Evolutionary conservation across 2,888 invertebrate species (phyloP).

Genomic region (Cephus runcator): DNA sequence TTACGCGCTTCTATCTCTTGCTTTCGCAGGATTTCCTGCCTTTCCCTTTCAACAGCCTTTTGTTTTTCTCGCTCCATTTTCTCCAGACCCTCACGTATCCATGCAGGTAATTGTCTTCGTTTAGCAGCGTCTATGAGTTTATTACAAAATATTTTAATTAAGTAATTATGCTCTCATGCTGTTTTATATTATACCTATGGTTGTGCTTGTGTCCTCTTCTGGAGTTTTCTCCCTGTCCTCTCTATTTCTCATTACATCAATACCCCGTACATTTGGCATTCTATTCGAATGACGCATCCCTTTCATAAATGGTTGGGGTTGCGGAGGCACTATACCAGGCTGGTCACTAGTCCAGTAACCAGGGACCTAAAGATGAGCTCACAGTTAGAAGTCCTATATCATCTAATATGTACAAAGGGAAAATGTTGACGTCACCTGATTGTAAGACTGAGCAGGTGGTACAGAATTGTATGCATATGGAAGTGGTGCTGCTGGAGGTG

Average conservation of each 20-base stretch:
- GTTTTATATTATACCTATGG: constrained; percentile 45
- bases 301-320: constrained; percentile 57
- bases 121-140: constrained; percentile 80
- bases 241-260: constrained; percentile 50
- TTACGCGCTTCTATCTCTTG: constrained; percentile 69
- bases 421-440: constrained; percentile 38
- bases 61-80: constrained; percentile 97
- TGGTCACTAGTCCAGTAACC: constrained; percentile 57
- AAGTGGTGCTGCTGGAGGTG: constrained; percentile 49
- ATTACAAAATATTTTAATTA: neutral
- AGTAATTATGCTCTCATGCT: neutral
- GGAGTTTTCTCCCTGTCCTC: constrained; percentile 61
- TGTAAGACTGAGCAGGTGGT: constrained; percentile 49
- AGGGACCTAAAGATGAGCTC: constrained; percentile 34
- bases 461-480: constrained; percentile 56
- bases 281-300: constrained; percentile 50
- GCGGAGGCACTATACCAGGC: constrained; percentile 37
- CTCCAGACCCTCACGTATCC: constrained; percentile 97
- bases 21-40: constrained; percentile 74
- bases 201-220: constrained; percentile 57
- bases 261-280: constrained; percentile 47
- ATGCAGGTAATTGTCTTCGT: constrained; percentile 91
- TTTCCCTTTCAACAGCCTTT: constrained; percentile 84
- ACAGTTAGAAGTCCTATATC: neutral
- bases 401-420: neutral